Evolutionary conservation across 2,113 vertebrate species (phyloP).

Genomic region (Pao palembangensis): DNA sequence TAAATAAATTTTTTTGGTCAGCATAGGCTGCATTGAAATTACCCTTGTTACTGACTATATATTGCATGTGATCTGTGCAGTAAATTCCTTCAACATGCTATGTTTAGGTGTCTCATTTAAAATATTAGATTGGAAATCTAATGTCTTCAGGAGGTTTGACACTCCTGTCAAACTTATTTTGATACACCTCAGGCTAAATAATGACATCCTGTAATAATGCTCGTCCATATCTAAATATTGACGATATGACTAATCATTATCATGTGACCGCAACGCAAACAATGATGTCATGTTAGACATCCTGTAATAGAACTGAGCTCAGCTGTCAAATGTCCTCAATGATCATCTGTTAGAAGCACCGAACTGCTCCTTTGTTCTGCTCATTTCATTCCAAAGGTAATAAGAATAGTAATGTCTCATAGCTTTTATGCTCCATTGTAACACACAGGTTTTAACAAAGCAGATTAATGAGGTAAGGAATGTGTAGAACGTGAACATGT

Average conservation of each 20-base stretch:
- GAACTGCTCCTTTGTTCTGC: neutral
- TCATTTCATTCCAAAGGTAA: neutral
- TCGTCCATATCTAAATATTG: constrained; percentile 8
- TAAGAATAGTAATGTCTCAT: neutral
- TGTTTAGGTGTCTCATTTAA: no score
- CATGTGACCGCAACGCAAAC: constrained; percentile 11
- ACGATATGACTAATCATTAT: constrained; percentile 3
- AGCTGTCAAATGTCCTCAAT: neutral
- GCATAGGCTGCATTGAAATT: no score
- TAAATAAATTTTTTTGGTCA: no score
- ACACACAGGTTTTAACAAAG: neutral
- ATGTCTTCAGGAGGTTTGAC: no score
- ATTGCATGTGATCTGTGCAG: no score
- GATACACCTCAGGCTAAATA: neutral
- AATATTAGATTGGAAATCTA: no score
- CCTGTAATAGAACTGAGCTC: neutral
- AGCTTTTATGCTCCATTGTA: no score
- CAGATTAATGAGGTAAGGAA: constrained; percentile 1
- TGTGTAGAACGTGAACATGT: constrained; percentile 4
- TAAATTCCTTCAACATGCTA: no score
- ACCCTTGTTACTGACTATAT: no score
- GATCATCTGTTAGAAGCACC: neutral
- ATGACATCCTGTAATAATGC: constrained; percentile 10
- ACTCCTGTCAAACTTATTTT: no score
- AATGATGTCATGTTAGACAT: constrained; percentile 6